Base-by-base conservation (phyloP, 2,113 vertebrate genomes). In the Camelus dromedarius region DNA sequence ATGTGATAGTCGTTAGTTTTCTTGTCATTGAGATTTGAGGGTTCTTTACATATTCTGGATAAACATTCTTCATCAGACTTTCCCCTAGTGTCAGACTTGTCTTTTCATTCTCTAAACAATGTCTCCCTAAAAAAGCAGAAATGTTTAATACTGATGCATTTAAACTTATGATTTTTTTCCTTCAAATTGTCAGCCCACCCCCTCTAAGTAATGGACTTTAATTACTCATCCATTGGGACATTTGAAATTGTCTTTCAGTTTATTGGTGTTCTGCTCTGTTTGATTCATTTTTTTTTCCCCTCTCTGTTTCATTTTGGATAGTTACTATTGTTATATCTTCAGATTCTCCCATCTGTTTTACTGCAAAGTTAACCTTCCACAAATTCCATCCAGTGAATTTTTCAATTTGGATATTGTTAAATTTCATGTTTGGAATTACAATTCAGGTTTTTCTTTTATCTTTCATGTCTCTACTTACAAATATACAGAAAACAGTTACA, bases 331-430 rank as follows among this genome's bases (percentile, higher is more conserved):
- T 20, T 10, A 15, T 18, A 58, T 66, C 56, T 84, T 67, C 15
- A 26, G 54, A 62, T 35, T 58, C 60, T 66, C 20, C 64, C 56
- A 88, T 88, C 69, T 95, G 54, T 73, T 97, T 35, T 50, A 5
- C 30, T 46, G 58, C n/a, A 88, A 54, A 93, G 30, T 91, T 91
- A 88, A 88, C 48, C 28, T 93, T 77, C 69, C n/a, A 70, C 46
- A 88, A 93, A 91, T 91, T 77, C 22, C 6, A 92, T 38, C 20
- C 18, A 54, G 28, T 50, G 42, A 60, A 48, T 54, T 88, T 87
- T 96, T 93, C 52, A n/a, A 67, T 24, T 73, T 35, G 87, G 73
- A 58, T n/a, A 60, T 11, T 73, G 16, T 60, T 60, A 72, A 72
- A 69, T 91, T 76, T 93, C 32, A 83, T 77, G 28, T 76, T 75